Evolutionary conservation across 2,113 vertebrate species (phyloP).

Genomic region (Orientallactaga bullata): DNA sequence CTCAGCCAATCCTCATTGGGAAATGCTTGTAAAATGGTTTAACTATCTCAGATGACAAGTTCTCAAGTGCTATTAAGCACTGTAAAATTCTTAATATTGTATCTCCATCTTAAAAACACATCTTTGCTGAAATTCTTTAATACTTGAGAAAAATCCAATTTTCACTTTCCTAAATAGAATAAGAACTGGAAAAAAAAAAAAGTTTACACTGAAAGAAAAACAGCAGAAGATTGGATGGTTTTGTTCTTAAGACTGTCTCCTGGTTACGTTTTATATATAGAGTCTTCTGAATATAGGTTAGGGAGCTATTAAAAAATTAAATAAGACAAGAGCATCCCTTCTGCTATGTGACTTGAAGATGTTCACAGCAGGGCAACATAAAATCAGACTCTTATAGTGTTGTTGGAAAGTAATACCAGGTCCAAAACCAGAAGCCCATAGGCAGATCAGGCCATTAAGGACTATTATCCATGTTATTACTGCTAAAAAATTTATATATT

Average conservation of each 20-base stretch:
- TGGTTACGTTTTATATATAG: slow-evolving; percentile 60
- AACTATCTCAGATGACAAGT: slow-evolving; percentile 22
- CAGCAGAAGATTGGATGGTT: slow-evolving; percentile 39
- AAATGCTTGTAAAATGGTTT: not conserved
- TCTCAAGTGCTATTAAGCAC: slow-evolving; percentile 11
- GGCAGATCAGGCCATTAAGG: slow-evolving; percentile 68
- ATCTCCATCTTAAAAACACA: slow-evolving; percentile 47
- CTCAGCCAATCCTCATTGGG: not conserved
- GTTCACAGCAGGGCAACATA: slow-evolving; percentile 66
- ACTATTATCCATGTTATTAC: slow-evolving; percentile 76
- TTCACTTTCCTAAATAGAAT: slow-evolving; percentile 70
- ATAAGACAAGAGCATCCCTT: slow-evolving; percentile 63
- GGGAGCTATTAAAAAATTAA: slow-evolving; percentile 81
- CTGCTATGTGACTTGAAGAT: slow-evolving; percentile 70
- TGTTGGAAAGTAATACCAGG: slow-evolving; percentile 55
- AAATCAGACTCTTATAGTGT: slow-evolving; percentile 63
- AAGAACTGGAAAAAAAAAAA: slow-evolving; percentile 43
- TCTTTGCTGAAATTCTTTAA: slow-evolving; percentile 46
- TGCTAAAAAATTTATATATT: slow-evolving; percentile 81
- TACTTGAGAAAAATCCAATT: slow-evolving; percentile 70
- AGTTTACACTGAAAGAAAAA: slow-evolving; percentile 61
- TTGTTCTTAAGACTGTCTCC: slow-evolving; percentile 52
- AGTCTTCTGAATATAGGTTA: slow-evolving; percentile 60
- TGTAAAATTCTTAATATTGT: slow-evolving; percentile 41
- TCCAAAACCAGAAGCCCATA: slow-evolving; percentile 46